A percentile compares a stretch with the other conserved stretches of the same genome.
Evolutionary conservation across 2,113 vertebrate species (phyloP).

Genomic region (Raja brachyura): DNA sequence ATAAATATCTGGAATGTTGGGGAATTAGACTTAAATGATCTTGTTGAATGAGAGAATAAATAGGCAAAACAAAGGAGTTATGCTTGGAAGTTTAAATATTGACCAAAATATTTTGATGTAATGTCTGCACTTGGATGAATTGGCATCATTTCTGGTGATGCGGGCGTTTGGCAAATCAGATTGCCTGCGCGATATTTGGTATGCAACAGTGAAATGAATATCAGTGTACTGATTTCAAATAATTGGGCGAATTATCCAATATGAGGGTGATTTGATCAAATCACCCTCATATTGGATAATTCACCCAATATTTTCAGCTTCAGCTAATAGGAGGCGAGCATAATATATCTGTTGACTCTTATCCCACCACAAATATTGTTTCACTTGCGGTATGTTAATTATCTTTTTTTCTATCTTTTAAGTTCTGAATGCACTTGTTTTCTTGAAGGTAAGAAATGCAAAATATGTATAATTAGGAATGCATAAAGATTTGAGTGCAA

Average conservation of each 20-base stretch:
- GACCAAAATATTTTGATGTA: too few relatives aligned
- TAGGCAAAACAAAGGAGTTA: too few relatives aligned
- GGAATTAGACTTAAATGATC: too few relatives aligned
- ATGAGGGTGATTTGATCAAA: neutral
- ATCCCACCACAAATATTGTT: neutral
- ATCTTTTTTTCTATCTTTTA: neutral
- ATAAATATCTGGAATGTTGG: too few relatives aligned
- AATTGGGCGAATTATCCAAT: neutral
- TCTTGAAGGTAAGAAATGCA: neutral
- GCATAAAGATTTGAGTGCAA: too few relatives aligned
- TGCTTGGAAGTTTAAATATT: too few relatives aligned
- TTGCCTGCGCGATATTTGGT: neutral
- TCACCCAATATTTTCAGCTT: too few relatives aligned
- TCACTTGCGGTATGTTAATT: neutral
- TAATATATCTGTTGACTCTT: neutral
- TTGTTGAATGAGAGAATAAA: too few relatives aligned
- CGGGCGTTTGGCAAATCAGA: neutral
- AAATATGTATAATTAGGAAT: too few relatives aligned
- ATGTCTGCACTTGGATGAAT: neutral
- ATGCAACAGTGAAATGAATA: too few relatives aligned
- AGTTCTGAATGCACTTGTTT: neutral
- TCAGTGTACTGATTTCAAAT: neutral
- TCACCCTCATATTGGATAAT: too few relatives aligned
- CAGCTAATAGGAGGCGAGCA: neutral
- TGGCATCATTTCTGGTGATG: neutral